These are phyloP conservation scores for Nebria ingens DNA, from an alignment of 1,140 invertebrate species.

Conservation along the genomic window DNA sequence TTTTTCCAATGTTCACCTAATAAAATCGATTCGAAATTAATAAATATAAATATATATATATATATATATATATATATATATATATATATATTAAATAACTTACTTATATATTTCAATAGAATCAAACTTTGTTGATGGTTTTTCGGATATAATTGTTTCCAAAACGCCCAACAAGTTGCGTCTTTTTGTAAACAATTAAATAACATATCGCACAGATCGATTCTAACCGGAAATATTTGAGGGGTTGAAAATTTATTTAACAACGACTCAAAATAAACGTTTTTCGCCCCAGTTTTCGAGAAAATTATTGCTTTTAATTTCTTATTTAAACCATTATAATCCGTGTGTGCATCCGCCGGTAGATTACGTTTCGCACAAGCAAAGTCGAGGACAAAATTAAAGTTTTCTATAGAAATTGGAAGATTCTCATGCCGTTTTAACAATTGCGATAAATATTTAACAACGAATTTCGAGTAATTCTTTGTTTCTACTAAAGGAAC, in stretches of 20 bases:
- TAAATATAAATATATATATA: too few relatives aligned
- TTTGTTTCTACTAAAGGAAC: constrained; percentile 61
- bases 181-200: constrained; percentile 38
- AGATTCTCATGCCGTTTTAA: constrained; percentile 30
- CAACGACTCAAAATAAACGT: constrained; percentile 36
- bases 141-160: constrained; percentile 44
- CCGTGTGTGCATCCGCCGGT: constrained; percentile 22
- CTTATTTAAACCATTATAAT: constrained; percentile 31
- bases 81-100: too few relatives aligned
- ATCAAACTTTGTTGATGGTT: constrained; percentile 38
- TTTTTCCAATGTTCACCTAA: constrained; percentile 18
- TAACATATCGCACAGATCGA: constrained; percentile 36
- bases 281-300: constrained; percentile 20
- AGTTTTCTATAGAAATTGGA: constrained; percentile 24
- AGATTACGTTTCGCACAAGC: constrained; percentile 27
- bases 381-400: constrained; percentile 24
- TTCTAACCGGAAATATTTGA: constrained; percentile 29
- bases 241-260: constrained; percentile 35
- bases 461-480: constrained; percentile 57
- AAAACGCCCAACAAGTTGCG: constrained; percentile 39
- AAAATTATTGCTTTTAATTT: constrained; percentile 31
- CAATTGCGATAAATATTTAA: constrained; percentile 57
- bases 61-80: neutral
- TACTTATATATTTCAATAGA: constrained; percentile 39
- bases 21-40: constrained; percentile 13